Conservation (phyloP, 2,113 vertebrate genomes). For the Salvelinus sp. region DNA sequence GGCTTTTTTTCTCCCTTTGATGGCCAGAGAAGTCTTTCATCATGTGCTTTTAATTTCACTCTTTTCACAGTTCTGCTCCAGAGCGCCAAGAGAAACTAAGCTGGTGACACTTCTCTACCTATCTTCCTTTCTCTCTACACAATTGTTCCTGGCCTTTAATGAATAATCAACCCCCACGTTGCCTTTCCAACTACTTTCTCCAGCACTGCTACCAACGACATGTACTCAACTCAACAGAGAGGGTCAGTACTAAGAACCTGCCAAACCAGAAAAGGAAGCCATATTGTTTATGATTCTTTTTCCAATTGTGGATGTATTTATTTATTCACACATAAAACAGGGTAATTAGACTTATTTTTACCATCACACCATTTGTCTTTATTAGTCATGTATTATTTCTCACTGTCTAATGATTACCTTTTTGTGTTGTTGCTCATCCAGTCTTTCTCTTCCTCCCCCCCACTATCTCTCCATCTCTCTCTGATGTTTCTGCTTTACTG, state of each 20-base stretch:
- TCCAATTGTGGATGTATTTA: constrained; percentile 1
- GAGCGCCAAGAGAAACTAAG: constrained; percentile 29
- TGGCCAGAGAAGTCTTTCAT: constrained; percentile 69
- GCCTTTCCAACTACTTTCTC: background rate
- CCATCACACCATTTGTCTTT: background rate
- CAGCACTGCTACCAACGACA: constrained; percentile 23
- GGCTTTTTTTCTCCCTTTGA: constrained; percentile 54
- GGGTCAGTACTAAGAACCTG: constrained; percentile 10
- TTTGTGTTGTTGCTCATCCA: background rate
- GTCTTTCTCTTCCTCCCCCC: constrained; percentile 2
- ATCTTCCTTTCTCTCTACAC: constrained; percentile 26
- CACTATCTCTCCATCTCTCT: constrained; percentile 5
- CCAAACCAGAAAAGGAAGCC: background rate
- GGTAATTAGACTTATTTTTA: background rate
- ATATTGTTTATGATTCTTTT: constrained; percentile 2
- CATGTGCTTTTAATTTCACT: constrained; percentile 65
- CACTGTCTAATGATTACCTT: constrained; percentile 7
- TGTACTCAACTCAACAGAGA: constrained; percentile 4
- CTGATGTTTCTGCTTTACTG: background rate
- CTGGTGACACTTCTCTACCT: constrained; percentile 28
- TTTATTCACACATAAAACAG: background rate
- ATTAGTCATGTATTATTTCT: constrained; percentile 4
- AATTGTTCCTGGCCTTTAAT: constrained; percentile 24
- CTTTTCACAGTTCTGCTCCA: constrained; percentile 45
- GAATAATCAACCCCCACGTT: background rate